phyloP scores from a whole-genome alignment of 2,888 invertebrate species.

The Eristalis arbustorum region DNA sequence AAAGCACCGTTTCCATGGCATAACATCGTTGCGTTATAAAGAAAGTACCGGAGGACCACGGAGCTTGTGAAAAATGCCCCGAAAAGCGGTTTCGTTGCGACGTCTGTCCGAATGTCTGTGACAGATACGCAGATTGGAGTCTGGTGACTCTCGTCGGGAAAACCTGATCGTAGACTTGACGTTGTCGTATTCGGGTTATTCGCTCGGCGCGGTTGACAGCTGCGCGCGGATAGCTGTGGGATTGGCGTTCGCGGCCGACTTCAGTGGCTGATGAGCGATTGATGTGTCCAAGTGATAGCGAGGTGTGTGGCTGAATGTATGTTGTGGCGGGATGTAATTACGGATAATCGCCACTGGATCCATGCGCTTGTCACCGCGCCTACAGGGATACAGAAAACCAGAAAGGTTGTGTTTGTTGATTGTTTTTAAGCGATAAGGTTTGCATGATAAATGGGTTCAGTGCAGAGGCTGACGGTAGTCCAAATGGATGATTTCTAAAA shows the following conservation, averaged over 20 bases:
- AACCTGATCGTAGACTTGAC: conserved; percentile 21
- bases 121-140: conserved; percentile 43
- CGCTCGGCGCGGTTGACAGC: conserved; percentile 9
- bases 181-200: conserved; percentile 29
- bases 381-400: not conserved
- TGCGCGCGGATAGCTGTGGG: not conserved
- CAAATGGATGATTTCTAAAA: no score
- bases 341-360: conserved; percentile 8
- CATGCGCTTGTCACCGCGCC: not conserved
- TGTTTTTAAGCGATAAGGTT: no score
- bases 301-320: conserved; percentile 37
- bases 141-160: conserved; percentile 1
- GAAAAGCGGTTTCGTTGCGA: conserved; percentile 30
- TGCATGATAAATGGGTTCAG: no score
- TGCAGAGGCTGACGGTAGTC: no score
- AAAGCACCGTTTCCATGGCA: conserved; percentile 28
- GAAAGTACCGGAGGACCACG: conserved; percentile 13
- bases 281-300: conserved; percentile 51
- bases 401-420: no score
- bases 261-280: conserved; percentile 43
- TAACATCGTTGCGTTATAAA: not conserved
- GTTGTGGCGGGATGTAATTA: conserved; percentile 19
- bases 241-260: not conserved
- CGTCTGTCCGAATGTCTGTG: conserved; percentile 26
- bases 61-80: not conserved